Evolutionary conservation across 2,888 invertebrate species (phyloP).

Genomic region (Sipha maydis): DNA sequence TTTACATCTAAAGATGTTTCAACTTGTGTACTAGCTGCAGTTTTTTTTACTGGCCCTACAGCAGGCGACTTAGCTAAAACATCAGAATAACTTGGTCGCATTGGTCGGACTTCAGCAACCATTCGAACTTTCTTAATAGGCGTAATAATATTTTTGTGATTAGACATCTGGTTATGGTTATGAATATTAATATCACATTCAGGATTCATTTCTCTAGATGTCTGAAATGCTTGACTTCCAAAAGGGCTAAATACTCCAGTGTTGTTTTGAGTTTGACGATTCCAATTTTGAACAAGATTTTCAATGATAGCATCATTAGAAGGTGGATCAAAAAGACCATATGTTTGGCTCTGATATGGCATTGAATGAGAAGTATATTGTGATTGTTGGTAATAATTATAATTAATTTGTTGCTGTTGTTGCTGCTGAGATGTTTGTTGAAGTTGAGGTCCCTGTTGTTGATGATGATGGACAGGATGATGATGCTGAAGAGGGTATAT

Average conservation of each 20-base stretch:
- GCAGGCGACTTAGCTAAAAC: conserved; percentile 76
- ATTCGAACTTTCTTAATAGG: conserved; percentile 76
- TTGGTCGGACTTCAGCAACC: conserved; percentile 82
- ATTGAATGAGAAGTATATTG: conserved; percentile 63
- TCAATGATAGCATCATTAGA: conserved; percentile 72
- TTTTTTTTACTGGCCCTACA: conserved; percentile 59
- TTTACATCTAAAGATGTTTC: conserved; percentile 66
- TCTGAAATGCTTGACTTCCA: conserved; percentile 68
- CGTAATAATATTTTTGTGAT: conserved; percentile 51
- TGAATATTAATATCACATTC: conserved; percentile 64
- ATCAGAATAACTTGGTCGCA: conserved; percentile 87
- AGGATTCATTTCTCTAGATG: conserved; percentile 62
- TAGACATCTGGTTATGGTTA: conserved; percentile 70
- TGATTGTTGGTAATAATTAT: conserved; percentile 66
- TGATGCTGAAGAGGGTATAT: conserved; percentile 64
- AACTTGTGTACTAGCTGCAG: conserved; percentile 62
- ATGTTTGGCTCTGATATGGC: conserved; percentile 66
- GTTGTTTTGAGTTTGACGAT: conserved; percentile 73
- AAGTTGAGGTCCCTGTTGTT: background rate
- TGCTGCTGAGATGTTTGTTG: conserved; percentile 12
- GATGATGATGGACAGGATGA: conserved; percentile 37
- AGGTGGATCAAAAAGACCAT: conserved; percentile 67
- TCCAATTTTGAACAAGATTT: conserved; percentile 79
- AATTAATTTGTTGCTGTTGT: conserved; percentile 62
- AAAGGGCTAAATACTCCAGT: conserved; percentile 79